A percentile compares a stretch with the other conserved stretches of the same genome.
Conservation (phyloP, 2,888 invertebrate species). For the Chrysomela aeneicollis region DNA sequence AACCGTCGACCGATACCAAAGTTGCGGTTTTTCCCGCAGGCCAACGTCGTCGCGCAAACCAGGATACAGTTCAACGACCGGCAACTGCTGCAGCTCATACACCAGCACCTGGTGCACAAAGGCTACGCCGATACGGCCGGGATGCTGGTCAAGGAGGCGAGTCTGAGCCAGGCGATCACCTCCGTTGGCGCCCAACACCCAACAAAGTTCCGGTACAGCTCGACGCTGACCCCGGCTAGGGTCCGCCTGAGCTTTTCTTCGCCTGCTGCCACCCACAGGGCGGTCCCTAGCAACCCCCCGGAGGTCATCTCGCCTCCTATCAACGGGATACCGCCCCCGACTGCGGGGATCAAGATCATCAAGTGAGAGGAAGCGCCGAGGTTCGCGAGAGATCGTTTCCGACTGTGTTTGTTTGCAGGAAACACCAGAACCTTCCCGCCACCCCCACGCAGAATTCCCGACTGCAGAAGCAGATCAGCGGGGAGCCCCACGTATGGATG, state of each 20-base stretch:
- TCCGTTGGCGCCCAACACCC: conserved; percentile 55
- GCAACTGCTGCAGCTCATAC: conserved; percentile 90
- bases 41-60: conserved; percentile 96
- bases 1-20: too few species aligned
- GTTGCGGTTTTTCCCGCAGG: conserved; percentile 62
- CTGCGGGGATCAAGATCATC: conserved; percentile 46
- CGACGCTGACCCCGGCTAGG: conserved; percentile 65
- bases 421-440: conserved; percentile 38
- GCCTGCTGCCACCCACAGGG: conserved; percentile 33
- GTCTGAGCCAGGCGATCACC: conserved; percentile 67
- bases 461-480: conserved; percentile 65
- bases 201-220: conserved; percentile 61
- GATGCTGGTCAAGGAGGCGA: conserved; percentile 79
- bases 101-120: conserved; percentile 82
- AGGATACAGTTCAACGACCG: conserved; percentile 93
- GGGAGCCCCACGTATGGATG: conserved; percentile 51
- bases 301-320: conserved; percentile 5
- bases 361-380: conserved; percentile 38
- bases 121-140: conserved; percentile 79
- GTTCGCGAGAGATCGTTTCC: not conserved
- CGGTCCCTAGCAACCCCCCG: conserved; percentile 25
- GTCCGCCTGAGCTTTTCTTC: conserved; percentile 59
- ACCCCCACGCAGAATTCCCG: conserved; percentile 53
- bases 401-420: conserved; percentile 30
- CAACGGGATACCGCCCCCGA: conserved; percentile 31